Evolutionary conservation across 2,888 invertebrate genomes (phyloP).

Genomic region (Girardia tigrina): DNA sequence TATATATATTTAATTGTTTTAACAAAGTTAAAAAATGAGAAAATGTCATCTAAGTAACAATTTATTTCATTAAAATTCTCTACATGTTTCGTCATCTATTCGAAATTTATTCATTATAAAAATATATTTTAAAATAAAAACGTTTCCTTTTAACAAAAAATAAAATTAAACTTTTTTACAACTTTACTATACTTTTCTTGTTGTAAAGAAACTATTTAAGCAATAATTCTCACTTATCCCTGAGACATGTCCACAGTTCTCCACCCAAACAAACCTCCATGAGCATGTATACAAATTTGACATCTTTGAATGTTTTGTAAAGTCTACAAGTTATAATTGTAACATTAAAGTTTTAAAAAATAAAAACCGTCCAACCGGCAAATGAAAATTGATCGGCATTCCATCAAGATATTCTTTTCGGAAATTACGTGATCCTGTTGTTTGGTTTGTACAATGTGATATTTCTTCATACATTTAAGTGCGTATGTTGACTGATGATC

Average conservation of each 20-base stretch:
- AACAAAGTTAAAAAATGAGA: no score
- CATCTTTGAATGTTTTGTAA: constrained; percentile 75
- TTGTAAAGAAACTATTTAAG: no score
- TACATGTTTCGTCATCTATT: no score
- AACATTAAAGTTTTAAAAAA: background rate
- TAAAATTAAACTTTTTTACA: no score
- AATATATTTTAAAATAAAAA: no score
- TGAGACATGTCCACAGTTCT: constrained; percentile 82
- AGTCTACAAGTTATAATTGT: constrained; percentile 55
- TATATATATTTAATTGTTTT: no score
- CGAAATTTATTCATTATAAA: no score
- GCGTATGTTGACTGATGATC: no score
- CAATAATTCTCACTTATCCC: constrained; percentile 60
- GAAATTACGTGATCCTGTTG: constrained; percentile 76
- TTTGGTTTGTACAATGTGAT: constrained; percentile 71
- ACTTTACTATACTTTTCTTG: no score
- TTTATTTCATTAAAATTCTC: no score
- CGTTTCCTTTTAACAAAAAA: no score
- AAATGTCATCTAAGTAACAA: no score
- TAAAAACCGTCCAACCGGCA: constrained; percentile 59
- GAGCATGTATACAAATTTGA: constrained; percentile 78
- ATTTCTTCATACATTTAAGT: constrained; percentile 72
- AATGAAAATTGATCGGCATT: constrained; percentile 63
- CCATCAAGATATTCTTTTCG: constrained; percentile 68
- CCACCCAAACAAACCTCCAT: constrained; percentile 88